phyloP scores from a whole-genome alignment of 2,797 vertebrate species.

The Thalassophryne amazonica region DNA sequence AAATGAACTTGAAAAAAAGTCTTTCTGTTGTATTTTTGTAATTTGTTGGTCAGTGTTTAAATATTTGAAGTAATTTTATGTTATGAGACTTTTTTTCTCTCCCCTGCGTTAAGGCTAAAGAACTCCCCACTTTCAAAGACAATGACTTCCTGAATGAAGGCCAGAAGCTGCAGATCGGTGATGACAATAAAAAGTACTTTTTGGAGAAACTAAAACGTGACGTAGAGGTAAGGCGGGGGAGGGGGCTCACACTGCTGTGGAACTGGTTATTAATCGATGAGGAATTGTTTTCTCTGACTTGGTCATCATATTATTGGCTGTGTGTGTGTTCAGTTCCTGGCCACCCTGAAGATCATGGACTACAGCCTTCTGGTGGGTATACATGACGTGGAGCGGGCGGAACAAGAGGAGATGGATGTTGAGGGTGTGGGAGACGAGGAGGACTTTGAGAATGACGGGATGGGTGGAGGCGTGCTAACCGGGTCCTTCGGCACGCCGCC shows the following conservation, averaged over 20 bases:
- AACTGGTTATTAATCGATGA: neutral
- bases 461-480: conserved; percentile 77
- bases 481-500: conserved; percentile 91
- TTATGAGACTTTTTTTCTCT: neutral
- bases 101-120: conserved; percentile 95
- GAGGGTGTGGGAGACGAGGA: conserved; percentile 86
- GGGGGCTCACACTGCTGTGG: neutral
- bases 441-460: conserved; percentile 85
- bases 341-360: conserved; percentile 95
- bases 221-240: conserved; percentile 80
- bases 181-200: conserved; percentile 94
- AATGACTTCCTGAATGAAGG: conserved; percentile 96
- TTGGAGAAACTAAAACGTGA: conserved; percentile 92
- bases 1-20: too few relatives aligned
- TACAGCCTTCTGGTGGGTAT: conserved; percentile 93
- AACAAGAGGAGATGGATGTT: conserved; percentile 94
- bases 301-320: too few relatives aligned
- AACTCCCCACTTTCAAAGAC: conserved; percentile 93
- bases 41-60: too few relatives aligned
- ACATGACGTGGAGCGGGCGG: conserved; percentile 90
- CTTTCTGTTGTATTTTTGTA: too few relatives aligned
- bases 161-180: conserved; percentile 90
- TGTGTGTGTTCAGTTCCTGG: conserved; percentile 81
- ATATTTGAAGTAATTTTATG: too few relatives aligned
- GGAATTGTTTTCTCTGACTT: neutral